Conservation (phyloP, 2,797 vertebrate genomes). For the Aphelocoma californica region DNA sequence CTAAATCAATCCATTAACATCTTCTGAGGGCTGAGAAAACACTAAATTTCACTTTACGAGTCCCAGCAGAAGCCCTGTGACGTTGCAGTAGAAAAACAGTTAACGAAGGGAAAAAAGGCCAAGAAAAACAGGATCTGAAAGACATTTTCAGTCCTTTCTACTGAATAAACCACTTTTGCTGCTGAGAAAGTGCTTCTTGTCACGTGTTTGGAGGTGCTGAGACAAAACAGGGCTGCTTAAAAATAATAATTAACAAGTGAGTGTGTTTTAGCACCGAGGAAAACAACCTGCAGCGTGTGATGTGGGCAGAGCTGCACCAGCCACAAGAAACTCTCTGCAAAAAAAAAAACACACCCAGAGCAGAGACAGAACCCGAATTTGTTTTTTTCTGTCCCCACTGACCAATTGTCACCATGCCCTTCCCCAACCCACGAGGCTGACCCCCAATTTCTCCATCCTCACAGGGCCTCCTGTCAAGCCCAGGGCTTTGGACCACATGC, state of each 20-base stretch:
- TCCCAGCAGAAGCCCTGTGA: background rate
- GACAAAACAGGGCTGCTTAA: background rate
- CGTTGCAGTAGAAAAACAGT: background rate
- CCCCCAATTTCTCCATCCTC: background rate
- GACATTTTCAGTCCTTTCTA: background rate
- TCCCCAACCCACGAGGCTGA: background rate
- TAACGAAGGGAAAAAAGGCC: background rate
- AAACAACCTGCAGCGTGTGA: background rate
- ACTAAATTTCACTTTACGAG: background rate
- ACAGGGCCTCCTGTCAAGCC: background rate
- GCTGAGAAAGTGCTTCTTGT: background rate
- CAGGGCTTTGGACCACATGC: background rate
- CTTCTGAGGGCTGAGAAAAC: background rate
- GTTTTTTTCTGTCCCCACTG: background rate
- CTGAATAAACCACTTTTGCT: background rate
- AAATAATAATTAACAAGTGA: background rate
- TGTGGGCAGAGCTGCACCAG: background rate
- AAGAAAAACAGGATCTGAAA: background rate
- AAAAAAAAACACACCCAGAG: background rate
- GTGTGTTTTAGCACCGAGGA: background rate
- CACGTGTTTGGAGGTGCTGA: background rate
- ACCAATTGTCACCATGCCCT: background rate
- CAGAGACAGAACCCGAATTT: background rate
- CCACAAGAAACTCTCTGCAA: background rate
- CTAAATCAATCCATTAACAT: background rate